phyloP scores from a whole-genome alignment of 2,888 invertebrate genomes.

The Platycheirus albimanus region DNA sequence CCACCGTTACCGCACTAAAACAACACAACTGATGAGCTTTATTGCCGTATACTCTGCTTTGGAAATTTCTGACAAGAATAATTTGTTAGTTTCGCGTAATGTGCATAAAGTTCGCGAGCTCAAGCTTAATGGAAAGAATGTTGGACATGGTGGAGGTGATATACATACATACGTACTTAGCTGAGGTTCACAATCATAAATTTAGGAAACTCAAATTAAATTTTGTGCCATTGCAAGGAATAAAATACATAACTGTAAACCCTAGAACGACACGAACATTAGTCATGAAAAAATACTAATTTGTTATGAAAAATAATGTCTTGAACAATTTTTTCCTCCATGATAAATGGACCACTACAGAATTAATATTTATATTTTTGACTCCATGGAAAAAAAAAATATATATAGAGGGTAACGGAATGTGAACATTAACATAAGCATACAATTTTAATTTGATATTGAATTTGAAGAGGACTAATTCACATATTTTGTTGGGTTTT shows the following conservation, averaged over 20 bases:
- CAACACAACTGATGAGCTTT: conserved; percentile 42
- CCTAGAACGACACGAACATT: conserved; percentile 38
- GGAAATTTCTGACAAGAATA: conserved; percentile 34
- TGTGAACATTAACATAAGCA: not conserved
- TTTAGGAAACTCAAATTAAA: conserved; percentile 45
- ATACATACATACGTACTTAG: too few relatives aligned
- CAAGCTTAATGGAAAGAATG: conserved; percentile 36
- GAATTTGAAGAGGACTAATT: too few relatives aligned
- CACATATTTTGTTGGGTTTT: too few relatives aligned
- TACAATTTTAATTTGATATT: not conserved
- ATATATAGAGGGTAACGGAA: not conserved
- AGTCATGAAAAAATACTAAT: conserved; percentile 38
- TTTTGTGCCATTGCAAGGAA: not conserved
- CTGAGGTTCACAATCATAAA: conserved; percentile 24
- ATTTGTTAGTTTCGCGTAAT: conserved; percentile 57
- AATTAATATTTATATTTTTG: conserved; percentile 15
- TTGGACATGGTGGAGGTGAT: conserved; percentile 10
- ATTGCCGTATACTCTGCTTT: conserved; percentile 41
- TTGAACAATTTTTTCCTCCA: conserved; percentile 39
- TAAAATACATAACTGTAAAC: not conserved
- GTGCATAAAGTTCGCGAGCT: conserved; percentile 24
- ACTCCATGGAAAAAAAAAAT: not conserved
- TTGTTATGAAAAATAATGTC: conserved; percentile 47
- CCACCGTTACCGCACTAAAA: conserved; percentile 5
- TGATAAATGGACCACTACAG: conserved; percentile 12